Evolutionary conservation across 2,888 invertebrate species (phyloP), one percentile per base, ranked within the genome.

Genomic region (Allacma fusca): DNA sequence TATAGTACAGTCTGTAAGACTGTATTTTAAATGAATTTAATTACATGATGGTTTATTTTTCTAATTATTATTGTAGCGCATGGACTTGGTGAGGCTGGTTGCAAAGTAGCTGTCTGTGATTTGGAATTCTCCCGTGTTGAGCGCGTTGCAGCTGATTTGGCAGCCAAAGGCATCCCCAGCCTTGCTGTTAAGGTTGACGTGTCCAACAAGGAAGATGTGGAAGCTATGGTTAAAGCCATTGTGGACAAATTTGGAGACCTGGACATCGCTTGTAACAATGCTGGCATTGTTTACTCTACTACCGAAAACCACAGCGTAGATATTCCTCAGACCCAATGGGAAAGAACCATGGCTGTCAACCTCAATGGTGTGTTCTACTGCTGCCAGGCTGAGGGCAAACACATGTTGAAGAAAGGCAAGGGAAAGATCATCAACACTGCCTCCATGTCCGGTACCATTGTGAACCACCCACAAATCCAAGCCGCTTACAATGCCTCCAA

Each of bases 381-480:
- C 72, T 84, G 84, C 74, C 84, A 84, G 76, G 83, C 84, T 24
- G 83, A 84, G 70, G 83, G 80, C 16, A 79, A 81, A 68, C 82
- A 81, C 79, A 84, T 84, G 84, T 59, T 84, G 75, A 83, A 81
- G 67, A 83, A 83, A 71, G 82, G 83, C 9, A 76, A 81, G 43
- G 84, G 84, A 26, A 82, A 79, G 44, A 82, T 84, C 59, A 84
- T 84, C 59, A 84, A 84, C 76, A 84, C 83, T 0, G 84, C 83
- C 0, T 84, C 83, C n/a, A 82, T 83, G 81, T 80, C 80, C 16
- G 83, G 76, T 23, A 76, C 80, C 23, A 81, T 84, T 65, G 83
- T 82, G 57, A 83, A 81, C 62, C 83, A 82, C 26, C 83, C 84
- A 34, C 84, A 84, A 75, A 79, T 76, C 43, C 83, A 84, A 24